phyloP scores from a whole-genome alignment of 2,888 invertebrate genomes.

The Troides helena region DNA sequence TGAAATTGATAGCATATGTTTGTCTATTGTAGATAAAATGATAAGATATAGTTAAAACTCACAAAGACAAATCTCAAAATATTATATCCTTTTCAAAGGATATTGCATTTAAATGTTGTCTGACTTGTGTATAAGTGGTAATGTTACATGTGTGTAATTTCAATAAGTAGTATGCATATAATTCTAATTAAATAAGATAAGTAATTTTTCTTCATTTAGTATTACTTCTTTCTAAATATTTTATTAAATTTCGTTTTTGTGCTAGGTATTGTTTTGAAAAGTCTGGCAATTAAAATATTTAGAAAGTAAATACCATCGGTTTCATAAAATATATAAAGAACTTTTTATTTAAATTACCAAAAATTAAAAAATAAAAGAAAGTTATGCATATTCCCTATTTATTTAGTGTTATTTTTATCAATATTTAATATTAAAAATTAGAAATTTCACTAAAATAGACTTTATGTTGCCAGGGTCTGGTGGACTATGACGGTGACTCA shows the following conservation, averaged over 20 bases:
- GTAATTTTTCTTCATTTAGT: no score
- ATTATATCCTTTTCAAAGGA: neutral
- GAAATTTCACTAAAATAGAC: neutral
- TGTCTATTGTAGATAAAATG: neutral
- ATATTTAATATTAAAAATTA: neutral
- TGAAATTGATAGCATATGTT: neutral
- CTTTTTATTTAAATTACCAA: no score
- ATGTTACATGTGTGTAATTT: neutral
- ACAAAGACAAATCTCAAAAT: neutral
- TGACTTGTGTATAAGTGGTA: neutral
- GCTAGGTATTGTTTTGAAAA: no score
- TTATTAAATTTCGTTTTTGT: no score
- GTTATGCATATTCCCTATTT: neutral
- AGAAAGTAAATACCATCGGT: no score
- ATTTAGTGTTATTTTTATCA: constrained; percentile 8
- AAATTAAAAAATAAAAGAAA: no score
- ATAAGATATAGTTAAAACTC: neutral
- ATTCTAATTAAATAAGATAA: no score
- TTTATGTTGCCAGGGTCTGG: constrained; percentile 85
- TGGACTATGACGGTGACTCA: constrained; percentile 98
- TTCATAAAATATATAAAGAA: no score
- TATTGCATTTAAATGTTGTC: neutral
- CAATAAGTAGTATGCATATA: neutral
- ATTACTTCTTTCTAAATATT: no score
- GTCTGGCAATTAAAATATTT: no score